Evolutionary conservation across 2,113 vertebrate genomes (phyloP).

Genomic region (Amia ocellicauda): DNA sequence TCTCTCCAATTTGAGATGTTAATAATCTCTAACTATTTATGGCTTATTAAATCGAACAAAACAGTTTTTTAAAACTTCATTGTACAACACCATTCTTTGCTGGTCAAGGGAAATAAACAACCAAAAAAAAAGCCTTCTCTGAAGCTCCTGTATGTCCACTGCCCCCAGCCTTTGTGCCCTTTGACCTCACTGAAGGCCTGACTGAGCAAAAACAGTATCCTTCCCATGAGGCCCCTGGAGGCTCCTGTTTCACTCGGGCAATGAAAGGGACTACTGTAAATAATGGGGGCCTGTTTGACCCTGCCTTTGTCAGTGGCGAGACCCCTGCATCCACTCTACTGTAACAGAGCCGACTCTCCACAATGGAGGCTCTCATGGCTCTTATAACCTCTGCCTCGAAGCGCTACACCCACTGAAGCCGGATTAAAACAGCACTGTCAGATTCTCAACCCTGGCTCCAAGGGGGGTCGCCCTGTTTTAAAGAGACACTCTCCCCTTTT

Average conservation of each 20-base stretch:
- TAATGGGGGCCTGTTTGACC: conserved; percentile 71
- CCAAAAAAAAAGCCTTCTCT: conserved; percentile 36
- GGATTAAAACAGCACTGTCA: conserved; percentile 57
- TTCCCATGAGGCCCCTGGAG: conserved; percentile 54
- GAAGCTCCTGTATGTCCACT: conserved; percentile 59
- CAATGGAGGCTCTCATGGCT: conserved; percentile 62
- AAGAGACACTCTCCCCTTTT: conserved; percentile 67
- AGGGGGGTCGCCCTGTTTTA: conserved; percentile 57
- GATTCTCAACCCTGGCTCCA: conserved; percentile 35
- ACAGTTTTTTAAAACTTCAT: conserved; percentile 30
- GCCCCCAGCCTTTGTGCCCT: conserved; percentile 62
- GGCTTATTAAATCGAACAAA: too few species aligned
- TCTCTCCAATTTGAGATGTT: too few species aligned
- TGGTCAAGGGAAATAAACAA: conserved; percentile 39
- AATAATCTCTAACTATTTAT: too few species aligned
- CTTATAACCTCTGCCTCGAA: conserved; percentile 48
- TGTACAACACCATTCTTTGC: conserved; percentile 33
- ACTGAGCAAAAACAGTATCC: conserved; percentile 76
- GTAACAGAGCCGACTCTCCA: conserved; percentile 64
- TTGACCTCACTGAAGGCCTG: conserved; percentile 77
- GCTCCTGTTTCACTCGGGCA: conserved; percentile 71
- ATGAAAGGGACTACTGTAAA: conserved; percentile 84
- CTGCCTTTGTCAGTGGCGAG: conserved; percentile 57
- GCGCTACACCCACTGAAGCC: conserved; percentile 42
- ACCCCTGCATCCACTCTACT: conserved; percentile 67